A percentile compares a stretch with the other conserved stretches of the same genome.
phyloP scores from a whole-genome alignment of 30 jellyfish, hydroid and myxozoan species.

The Hydractinia echinata region DNA sequence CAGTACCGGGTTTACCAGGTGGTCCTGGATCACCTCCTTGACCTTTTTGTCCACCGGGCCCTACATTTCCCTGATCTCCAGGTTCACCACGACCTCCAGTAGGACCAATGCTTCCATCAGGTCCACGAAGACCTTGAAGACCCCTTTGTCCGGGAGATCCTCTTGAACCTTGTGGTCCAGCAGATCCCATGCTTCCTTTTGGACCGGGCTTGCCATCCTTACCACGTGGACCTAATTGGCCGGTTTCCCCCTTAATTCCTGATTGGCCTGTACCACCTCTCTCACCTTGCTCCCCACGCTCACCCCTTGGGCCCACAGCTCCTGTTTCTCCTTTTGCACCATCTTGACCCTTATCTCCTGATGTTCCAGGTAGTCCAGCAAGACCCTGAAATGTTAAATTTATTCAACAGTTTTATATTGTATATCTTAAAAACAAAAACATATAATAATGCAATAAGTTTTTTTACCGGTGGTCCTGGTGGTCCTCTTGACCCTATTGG shows the following conservation, averaged over 20 bases:
- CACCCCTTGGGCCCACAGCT: conserved; percentile 49
- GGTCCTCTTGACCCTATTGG: conserved; percentile 64
- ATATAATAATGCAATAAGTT: not conserved
- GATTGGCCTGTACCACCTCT: conserved; percentile 35
- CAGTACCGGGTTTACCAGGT: conserved; percentile 61
- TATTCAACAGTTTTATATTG: not conserved
- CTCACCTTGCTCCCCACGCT: conserved; percentile 63
- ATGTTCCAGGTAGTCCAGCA: conserved; percentile 53
- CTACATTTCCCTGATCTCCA: conserved; percentile 57
- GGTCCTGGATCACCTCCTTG: conserved; percentile 59
- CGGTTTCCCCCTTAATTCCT: conserved; percentile 56
- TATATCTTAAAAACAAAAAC: not conserved
- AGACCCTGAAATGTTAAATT: conserved; percentile 42
- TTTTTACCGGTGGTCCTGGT: conserved; percentile 74
- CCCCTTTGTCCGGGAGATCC: conserved; percentile 52
- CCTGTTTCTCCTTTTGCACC: conserved; percentile 60
- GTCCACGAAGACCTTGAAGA: conserved; percentile 50
- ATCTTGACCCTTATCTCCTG: conserved; percentile 50
- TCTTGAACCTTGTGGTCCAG: conserved; percentile 51
- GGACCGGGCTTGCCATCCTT: conserved; percentile 45
- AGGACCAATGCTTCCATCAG: conserved; percentile 61
- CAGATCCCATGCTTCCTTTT: conserved; percentile 53
- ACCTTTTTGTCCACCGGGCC: conserved; percentile 39
- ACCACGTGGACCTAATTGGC: conserved; percentile 57
- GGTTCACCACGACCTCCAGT: conserved; percentile 70